A percentile compares a stretch with the other conserved stretches of the same genome.
Conservation (phyloP, 2,888 invertebrate genomes). For the Ectemnius continuus region DNA sequence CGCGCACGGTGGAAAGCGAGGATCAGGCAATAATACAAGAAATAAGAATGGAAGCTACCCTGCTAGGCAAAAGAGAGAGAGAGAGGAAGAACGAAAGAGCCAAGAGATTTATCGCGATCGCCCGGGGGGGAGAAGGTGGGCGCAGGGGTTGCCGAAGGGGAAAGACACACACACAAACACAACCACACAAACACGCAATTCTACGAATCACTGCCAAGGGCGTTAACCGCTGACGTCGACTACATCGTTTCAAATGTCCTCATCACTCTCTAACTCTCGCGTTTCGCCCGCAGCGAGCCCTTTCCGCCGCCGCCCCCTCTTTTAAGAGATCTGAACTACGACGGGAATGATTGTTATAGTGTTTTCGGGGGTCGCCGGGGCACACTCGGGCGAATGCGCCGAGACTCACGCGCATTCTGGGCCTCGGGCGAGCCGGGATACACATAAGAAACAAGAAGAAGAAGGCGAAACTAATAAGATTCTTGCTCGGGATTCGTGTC, state of each 20-base stretch:
- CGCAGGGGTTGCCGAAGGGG: slow-evolving; percentile 7
- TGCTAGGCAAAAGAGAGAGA: neutral
- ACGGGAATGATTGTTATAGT: too few species aligned
- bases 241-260: slow-evolving; percentile 61
- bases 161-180: slow-evolving; percentile 44
- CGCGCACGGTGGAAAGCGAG: slow-evolving; percentile 1
- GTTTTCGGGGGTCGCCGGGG: too few species aligned
- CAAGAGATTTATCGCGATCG: neutral
- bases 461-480: slow-evolving; percentile 21
- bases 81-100: neutral
- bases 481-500: slow-evolving; percentile 45
- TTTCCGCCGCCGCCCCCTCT: too few species aligned
- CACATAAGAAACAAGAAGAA: neutral
- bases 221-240: slow-evolving; percentile 72
- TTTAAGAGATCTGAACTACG: too few species aligned
- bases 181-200: slow-evolving; percentile 72
- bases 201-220: slow-evolving; percentile 76
- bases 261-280: slow-evolving; percentile 45
- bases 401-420: too few species aligned
- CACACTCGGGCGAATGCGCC: too few species aligned
- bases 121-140: neutral
- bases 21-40: too few species aligned
- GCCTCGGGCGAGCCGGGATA: too few species aligned
- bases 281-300: neutral
- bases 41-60: neutral